phyloP scores from a whole-genome alignment of 2,113 vertebrate species.

The Podarcis muralis region DNA sequence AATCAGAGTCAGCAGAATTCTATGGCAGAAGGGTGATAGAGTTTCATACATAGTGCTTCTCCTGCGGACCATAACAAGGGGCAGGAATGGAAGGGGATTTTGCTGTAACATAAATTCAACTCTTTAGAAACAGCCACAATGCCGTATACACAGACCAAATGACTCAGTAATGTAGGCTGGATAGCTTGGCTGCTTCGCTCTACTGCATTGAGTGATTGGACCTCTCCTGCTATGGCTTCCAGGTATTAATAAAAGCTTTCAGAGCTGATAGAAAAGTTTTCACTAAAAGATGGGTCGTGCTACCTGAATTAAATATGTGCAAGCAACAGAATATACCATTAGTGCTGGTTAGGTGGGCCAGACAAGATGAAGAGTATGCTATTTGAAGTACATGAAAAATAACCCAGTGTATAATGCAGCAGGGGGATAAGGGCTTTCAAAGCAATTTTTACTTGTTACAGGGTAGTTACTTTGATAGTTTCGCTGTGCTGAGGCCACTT shows the following conservation, averaged over 20 bases:
- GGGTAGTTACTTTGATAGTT: conserved; percentile 28
- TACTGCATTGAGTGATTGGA: conserved; percentile 42
- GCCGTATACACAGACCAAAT: conserved; percentile 3
- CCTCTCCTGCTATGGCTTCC: conserved; percentile 43
- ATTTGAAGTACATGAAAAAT: conserved; percentile 17
- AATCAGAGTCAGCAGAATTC: conserved; percentile 21
- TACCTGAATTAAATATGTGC: conserved; percentile 40
- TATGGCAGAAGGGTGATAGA: conserved; percentile 36
- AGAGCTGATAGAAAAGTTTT: conserved; percentile 46
- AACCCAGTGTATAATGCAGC: background rate
- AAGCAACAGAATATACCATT: conserved; percentile 1
- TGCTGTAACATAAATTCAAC: conserved; percentile 27
- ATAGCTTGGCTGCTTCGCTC: conserved; percentile 40
- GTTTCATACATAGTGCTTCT: conserved; percentile 26
- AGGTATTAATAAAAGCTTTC: conserved; percentile 49
- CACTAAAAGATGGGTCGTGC: conserved; percentile 17
- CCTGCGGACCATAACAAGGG: background rate
- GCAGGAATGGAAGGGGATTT: background rate
- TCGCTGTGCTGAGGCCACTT: background rate
- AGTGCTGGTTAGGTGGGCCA: background rate
- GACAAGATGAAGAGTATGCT: background rate
- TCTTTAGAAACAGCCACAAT: conserved; percentile 12
- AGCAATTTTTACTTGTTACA: conserved; percentile 25
- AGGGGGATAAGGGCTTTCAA: conserved; percentile 19
- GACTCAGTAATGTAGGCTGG: conserved; percentile 11